Evolutionary conservation across 2,888 invertebrate genomes (phyloP), one percentile per base, ranked within the genome.

Genomic region (Drosophila leonis): DNA sequence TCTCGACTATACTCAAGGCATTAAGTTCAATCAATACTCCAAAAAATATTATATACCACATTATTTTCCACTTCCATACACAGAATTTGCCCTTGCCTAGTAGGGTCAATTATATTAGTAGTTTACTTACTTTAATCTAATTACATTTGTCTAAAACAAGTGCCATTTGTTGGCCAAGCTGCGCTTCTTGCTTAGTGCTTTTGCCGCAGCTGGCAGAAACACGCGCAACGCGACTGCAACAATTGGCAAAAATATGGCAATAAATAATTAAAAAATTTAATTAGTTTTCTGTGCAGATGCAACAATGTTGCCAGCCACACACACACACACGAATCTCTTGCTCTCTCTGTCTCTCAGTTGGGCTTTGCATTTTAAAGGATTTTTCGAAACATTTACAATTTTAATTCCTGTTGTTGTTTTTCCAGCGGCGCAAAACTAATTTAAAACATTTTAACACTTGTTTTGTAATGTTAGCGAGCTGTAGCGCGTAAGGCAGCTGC

Each of bases 401-500:
- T 75, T 76, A 81, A 65, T 71, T 55, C 60, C 59, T 62, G 48
- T 51, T 62, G 42, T 39, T 77, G 62, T 61, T 52, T 2, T 68
- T 51, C 48, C 75, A 63, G 62, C 68, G 57, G 75, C 70, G 52
- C 18, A 88, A 89, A 88, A 89, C 88, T 88, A 89, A 88, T 87
- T 89, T 84, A 68, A 88, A 89, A 89, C 83, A 89, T 89, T 88
- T 89, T 82, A 86, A 83, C 86, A 86, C 88, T 83, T 88, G 88
- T 83, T 83, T 83, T 73, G 66, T 46, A 72, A 76, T 71, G 52
- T 60, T 54, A n/a, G 64, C 46, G 52, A 41, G 27, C 54, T 55
- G 42, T 35, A 9, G 37, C 31, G 31, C 46, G 9, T 29, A 3
- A 31, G 48, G 54, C 56, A 61, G 66, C 46, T 15, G 49, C 24